Evolutionary conservation across 2,888 invertebrate genomes (phyloP), one percentile per base, ranked within the genome.

Genomic region (Tiliacea aurago): DNA sequence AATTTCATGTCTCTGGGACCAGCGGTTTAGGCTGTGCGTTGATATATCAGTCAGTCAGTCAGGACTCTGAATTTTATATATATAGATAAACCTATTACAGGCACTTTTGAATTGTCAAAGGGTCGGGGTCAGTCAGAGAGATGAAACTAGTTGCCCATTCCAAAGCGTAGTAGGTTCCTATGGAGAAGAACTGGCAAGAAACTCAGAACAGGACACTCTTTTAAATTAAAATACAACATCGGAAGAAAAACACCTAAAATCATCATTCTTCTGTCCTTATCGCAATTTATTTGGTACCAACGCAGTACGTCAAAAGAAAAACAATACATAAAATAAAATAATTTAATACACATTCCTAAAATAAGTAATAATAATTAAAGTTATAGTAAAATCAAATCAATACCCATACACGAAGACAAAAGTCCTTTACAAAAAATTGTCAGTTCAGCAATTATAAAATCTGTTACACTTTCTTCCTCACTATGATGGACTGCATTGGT

Each of bases 341-440:
- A 84, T 83, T 86, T 83, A 84, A 81, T 86, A 84, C 74, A 85
- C 82, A 87, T 68, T 67, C 80, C 83, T 83, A 81, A 83, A 77
- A 80, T 80, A 55, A 69, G 70, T 69, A 79, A 79, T 59, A 84
- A 88, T 79, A 83, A 80, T 63, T 73, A 76, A 75, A 69, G 55
- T 68, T 93, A 95, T 73, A 94, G 80, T 91, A 95, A 93, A 90
- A 95, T 93, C 78, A 96, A 90, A 85, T 96, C 93, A 85, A 95
- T 91, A 71, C 95, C 95, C 79, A 90, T 89, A 89, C 96, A 96
- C n/a, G 94, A 90, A 2, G 93, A 93, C 75, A 95, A 90, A 81
- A 92, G 88, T 73, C 95, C 96, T 78, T 95, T 95, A 92, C 96
- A 96, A 94, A 95, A 96, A 74, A 90, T 74, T 2, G 95, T 92